Base-by-base conservation (phyloP, 2,113 vertebrate genomes). In the Clarias magur region DNA sequence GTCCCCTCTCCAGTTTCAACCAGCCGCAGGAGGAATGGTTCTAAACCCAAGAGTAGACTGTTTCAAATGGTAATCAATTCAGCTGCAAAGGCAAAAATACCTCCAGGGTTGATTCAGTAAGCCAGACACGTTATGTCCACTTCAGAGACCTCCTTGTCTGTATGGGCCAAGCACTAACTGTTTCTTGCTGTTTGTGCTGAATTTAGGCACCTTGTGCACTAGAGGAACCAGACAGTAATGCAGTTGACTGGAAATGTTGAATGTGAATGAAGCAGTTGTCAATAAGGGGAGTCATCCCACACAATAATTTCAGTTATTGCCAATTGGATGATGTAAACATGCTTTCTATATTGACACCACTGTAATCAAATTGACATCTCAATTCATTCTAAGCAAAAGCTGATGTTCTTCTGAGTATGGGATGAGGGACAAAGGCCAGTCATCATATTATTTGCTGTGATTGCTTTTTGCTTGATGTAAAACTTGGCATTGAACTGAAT, bases 31-130 rank as follows among this genome's bases (percentile, higher is more conserved):
- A 92, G 85, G 93, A 92, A 91, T 86, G 68, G 86, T 84, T 88
- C 89, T 89, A 70, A 83, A 92, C 90, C 89, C 92, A 90, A 88
- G 83, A 86, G 27, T 42, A 78, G 83, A 57, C 86, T 91, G 88
- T 93, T 93, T 94, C 91, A 90, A 94, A 90, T 93, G 93, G 87
- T 91, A 93, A 95, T 94, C 92, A 94, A 91, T 94, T 94, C 89
- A 89, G 88, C 91, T 91, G 89, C 90, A 92, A 91, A 92, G 88
- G 91, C 75, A 67, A 86, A 87, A 68, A 89, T 89, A 63, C 88
- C 84, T 87, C 88, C 89, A 91, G 53, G 56, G 87, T 90, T 70
- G 88, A 90, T 88, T 88, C 30, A 53, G 85, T 89, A 91, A 91
- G 89, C 86, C 85, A 86, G 87, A 86, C 68, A 80, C 73, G 62